phyloP scores from a whole-genome alignment of 2,888 invertebrate genomes.

The Scelioninae gen. 1 region DNA sequence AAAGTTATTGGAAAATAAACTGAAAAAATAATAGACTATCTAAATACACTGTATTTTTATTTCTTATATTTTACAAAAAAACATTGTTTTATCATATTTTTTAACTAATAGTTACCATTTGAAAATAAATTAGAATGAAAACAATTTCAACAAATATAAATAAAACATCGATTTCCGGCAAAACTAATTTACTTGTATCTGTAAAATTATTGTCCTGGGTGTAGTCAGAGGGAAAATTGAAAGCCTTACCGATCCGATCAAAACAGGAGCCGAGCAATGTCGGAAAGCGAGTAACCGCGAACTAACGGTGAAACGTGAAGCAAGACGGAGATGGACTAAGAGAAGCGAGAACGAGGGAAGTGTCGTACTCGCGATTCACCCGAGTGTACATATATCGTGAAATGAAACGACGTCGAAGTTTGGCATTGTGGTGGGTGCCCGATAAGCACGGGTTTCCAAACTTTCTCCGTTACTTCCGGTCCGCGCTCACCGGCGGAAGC shows the following conservation, averaged over 20 bases:
- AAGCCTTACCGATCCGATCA: slow-evolving; percentile 33
- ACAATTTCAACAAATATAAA: too few species aligned
- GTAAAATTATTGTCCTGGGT: too few species aligned
- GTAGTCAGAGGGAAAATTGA: slow-evolving; percentile 35
- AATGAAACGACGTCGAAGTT: slow-evolving; percentile 50
- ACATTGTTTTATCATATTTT: too few species aligned
- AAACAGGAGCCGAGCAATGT: slow-evolving; percentile 16
- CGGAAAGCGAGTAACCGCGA: slow-evolving; percentile 21
- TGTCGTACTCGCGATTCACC: slow-evolving; percentile 40
- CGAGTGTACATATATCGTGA: slow-evolving; percentile 30
- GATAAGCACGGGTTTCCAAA: slow-evolving; percentile 60
- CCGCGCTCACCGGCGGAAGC: slow-evolving; percentile 63
- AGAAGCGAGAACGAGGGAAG: slow-evolving; percentile 12
- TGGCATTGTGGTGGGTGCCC: slow-evolving; percentile 38
- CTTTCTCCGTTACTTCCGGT: slow-evolving; percentile 62
- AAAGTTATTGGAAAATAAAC: too few species aligned
- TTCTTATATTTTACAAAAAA: too few species aligned
- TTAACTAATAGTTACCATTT: too few species aligned
- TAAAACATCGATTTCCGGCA: slow-evolving; percentile 5
- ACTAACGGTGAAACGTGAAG: slow-evolving; percentile 9
- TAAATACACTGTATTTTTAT: too few species aligned
- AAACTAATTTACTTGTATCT: too few species aligned
- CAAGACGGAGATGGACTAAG: slow-evolving; percentile 2
- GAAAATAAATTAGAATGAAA: too few species aligned
- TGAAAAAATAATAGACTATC: too few species aligned